Percentiles rank a stretch among this genome's conserved stretches.
Conservation (phyloP, 2,113 vertebrate genomes). For the Lethenteron camtschaticum region DNA sequence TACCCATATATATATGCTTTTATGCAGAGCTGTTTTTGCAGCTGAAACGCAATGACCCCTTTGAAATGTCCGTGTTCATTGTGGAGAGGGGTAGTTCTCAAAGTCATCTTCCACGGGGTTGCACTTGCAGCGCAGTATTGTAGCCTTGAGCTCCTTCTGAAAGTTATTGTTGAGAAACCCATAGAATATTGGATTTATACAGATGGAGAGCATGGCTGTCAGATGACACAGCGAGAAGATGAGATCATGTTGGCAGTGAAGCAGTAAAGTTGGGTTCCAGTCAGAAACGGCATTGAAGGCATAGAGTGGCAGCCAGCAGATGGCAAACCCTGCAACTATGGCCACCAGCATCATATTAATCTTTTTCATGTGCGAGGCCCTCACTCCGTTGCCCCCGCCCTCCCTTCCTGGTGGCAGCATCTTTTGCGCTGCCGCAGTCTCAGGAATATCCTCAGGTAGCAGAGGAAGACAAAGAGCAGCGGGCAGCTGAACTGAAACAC, state of each 20-base stretch:
- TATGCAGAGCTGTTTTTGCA: background rate
- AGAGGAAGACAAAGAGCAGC: conserved; percentile 54
- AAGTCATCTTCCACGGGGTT: conserved; percentile 44
- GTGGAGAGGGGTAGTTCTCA: conserved; percentile 60
- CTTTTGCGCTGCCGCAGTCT: conserved; percentile 39
- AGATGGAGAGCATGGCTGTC: conserved; percentile 55
- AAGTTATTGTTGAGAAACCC: conserved; percentile 69
- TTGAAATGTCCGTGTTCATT: conserved; percentile 54
- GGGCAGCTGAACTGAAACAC: conserved; percentile 51
- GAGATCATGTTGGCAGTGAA: conserved; percentile 46
- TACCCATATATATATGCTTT: too few species aligned
- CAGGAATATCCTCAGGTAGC: conserved; percentile 61
- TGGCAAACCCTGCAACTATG: conserved; percentile 48
- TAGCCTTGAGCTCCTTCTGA: conserved; percentile 46
- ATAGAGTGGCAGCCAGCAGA: conserved; percentile 60
- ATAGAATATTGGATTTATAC: conserved; percentile 57
- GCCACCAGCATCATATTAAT: conserved; percentile 58
- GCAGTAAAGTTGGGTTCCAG: conserved; percentile 45
- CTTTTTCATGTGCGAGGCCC: conserved; percentile 41
- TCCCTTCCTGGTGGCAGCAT: conserved; percentile 62
- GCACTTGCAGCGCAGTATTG: conserved; percentile 46
- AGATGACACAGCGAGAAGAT: conserved; percentile 55
- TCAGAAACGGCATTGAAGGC: conserved; percentile 55
- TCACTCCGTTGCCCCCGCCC: conserved; percentile 24
- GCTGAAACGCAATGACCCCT: conserved; percentile 27